A percentile compares a stretch with the other conserved stretches of the same genome.
Conservation (phyloP, 2,888 invertebrate species). For the Oithona nana region DNA sequence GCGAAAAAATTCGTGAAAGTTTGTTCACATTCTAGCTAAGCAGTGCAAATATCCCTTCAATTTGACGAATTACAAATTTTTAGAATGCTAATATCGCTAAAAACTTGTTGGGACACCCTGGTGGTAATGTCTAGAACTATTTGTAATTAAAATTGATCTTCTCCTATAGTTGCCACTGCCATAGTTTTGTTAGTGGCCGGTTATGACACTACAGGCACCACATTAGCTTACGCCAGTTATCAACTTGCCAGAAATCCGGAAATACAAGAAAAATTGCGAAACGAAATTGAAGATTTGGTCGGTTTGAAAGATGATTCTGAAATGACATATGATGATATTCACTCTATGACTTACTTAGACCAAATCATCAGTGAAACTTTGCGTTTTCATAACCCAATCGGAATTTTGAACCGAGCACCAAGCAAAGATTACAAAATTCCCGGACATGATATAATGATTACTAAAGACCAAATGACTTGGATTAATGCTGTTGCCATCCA, state of each 20-base stretch:
- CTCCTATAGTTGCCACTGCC: neutral
- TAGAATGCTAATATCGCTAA: no score
- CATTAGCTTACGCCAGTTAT: neutral
- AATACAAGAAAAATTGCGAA: conserved; percentile 4
- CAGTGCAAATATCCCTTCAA: no score
- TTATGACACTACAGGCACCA: conserved; percentile 6
- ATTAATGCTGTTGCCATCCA: neutral
- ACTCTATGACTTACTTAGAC: neutral
- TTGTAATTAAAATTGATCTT: no score
- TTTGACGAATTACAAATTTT: no score
- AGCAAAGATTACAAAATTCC: neutral
- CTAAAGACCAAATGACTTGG: neutral
- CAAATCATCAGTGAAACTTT: neutral
- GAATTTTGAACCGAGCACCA: neutral
- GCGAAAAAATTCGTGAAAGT: no score
- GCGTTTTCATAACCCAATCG: neutral
- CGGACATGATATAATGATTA: neutral
- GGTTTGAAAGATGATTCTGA: neutral
- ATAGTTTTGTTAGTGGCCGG: conserved; percentile 6
- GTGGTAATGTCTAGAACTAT: no score
- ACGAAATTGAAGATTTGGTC: neutral
- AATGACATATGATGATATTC: neutral
- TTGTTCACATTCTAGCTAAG: no score
- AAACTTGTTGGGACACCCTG: no score
- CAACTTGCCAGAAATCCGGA: conserved; percentile 9